A percentile compares a stretch with the other conserved stretches of the same genome.
These are phyloP conservation scores for Sebastes oblongus DNA, from an alignment of 2,797 vertebrate genomes.

Conservation along the genomic window DNA sequence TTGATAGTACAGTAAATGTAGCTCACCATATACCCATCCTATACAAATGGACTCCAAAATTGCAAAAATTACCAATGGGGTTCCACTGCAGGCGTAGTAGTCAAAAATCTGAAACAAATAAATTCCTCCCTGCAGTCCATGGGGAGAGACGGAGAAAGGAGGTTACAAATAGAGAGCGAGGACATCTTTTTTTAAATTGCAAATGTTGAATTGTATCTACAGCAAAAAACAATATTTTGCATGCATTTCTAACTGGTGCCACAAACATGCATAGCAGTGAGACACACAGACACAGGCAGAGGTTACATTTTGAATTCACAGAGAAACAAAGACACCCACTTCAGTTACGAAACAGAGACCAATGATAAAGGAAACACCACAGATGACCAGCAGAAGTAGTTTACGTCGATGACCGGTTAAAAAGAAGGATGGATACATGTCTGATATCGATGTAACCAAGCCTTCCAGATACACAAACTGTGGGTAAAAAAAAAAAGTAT, in stretches of 20 bases:
- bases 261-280: not conserved
- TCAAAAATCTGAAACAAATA: constrained; percentile 42
- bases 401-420: constrained; percentile 82
- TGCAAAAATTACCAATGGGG: constrained; percentile 1
- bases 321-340: not conserved
- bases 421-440: constrained; percentile 87
- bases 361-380: constrained; percentile 78
- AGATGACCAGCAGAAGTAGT: constrained; percentile 83
- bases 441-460: constrained; percentile 87
- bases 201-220: not conserved
- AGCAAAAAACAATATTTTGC: not conserved
- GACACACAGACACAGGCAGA: not conserved
- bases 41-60: constrained; percentile 29
- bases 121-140: constrained; percentile 30
- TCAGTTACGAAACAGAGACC: constrained; percentile 85
- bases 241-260: not conserved
- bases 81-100: constrained; percentile 19
- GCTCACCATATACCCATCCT: constrained; percentile 34
- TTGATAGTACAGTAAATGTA: not conserved
- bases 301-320: not conserved
- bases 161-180: not conserved
- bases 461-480: constrained; percentile 83
- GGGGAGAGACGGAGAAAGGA: not conserved
- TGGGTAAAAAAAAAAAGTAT: not conserved
- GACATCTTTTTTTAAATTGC: not conserved